A percentile compares a stretch with the other conserved stretches of the same genome.
Evolutionary conservation across 2,797 vertebrate species (phyloP).

Genomic region (Botia almorhae): DNA sequence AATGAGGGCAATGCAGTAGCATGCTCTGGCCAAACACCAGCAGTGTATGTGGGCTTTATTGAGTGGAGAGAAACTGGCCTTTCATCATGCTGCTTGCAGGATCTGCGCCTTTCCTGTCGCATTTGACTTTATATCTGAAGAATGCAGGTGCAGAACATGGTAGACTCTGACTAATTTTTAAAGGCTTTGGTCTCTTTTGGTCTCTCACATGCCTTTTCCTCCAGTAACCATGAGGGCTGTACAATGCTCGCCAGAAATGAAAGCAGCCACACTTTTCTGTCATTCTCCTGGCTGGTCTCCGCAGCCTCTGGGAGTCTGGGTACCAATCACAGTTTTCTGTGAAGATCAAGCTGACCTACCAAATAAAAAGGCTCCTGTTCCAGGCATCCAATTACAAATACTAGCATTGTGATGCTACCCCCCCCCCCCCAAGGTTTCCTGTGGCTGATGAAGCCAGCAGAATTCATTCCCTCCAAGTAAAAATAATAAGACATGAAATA

Average conservation of each 20-base stretch:
- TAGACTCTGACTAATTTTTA: constrained; percentile 42
- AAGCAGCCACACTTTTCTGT: constrained; percentile 21
- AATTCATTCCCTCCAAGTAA: neutral
- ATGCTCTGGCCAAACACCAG: constrained; percentile 65
- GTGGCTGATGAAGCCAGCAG: constrained; percentile 13
- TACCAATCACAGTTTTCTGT: constrained; percentile 19
- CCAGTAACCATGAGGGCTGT: neutral
- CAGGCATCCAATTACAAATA: constrained; percentile 31
- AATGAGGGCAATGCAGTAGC: constrained; percentile 58
- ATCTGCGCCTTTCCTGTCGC: constrained; percentile 67
- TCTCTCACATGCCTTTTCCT: constrained; percentile 14
- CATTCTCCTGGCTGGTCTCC: constrained; percentile 1
- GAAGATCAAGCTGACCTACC: constrained; percentile 23
- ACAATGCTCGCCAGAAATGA: neutral
- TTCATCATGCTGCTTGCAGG: constrained; percentile 63
- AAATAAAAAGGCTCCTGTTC: constrained; percentile 37
- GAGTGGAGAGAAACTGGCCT: constrained; percentile 62
- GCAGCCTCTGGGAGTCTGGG: constrained; percentile 7
- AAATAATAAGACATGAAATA: constrained; percentile 11
- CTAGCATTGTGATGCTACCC: constrained; percentile 10
- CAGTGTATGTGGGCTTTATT: constrained; percentile 71
- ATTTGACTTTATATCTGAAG: constrained; percentile 67
- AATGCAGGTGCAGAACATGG: constrained; percentile 68
- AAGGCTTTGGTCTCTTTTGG: constrained; percentile 31
- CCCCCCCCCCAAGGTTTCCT: neutral